Conservation (phyloP, 2,113 vertebrate species). For the Tragulus kanchil region DNA sequence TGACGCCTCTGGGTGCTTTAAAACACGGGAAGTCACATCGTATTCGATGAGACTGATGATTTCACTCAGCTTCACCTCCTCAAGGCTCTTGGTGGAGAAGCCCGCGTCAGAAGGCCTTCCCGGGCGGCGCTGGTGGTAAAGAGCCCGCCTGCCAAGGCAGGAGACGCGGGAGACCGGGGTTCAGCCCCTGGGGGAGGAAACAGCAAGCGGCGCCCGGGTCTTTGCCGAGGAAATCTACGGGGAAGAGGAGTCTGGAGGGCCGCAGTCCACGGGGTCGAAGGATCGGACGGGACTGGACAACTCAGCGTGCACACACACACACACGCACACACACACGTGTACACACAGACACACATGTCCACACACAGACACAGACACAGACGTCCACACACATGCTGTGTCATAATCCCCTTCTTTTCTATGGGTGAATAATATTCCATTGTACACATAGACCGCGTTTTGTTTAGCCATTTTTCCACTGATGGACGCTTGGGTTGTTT, state of each 20-base stretch:
- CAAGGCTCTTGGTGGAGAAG: accelerated
- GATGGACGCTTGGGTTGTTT: accelerated
- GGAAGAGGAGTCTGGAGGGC: not conserved
- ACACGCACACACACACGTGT: no score
- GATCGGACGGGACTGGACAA: not conserved
- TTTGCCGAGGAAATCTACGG: not conserved
- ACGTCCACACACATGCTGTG: not conserved
- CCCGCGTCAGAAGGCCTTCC: not conserved
- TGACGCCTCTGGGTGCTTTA: accelerated
- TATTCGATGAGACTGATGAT: not conserved
- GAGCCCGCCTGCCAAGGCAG: not conserved
- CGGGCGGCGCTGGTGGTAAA: not conserved
- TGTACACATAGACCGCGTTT: accelerated
- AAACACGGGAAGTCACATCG: not conserved
- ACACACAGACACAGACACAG: no score
- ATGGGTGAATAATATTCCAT: accelerated
- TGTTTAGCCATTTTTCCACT: accelerated
- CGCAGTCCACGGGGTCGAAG: not conserved
- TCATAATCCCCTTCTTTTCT: accelerated
- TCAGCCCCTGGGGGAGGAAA: not conserved
- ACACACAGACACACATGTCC: no score
- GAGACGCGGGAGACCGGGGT: not conserved
- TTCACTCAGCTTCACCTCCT: not conserved
- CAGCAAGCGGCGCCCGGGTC: not conserved
- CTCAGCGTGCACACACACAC: no score